Evolutionary conservation across 2,888 invertebrate species (phyloP).

Genomic region (Clitarchus hookeri): DNA sequence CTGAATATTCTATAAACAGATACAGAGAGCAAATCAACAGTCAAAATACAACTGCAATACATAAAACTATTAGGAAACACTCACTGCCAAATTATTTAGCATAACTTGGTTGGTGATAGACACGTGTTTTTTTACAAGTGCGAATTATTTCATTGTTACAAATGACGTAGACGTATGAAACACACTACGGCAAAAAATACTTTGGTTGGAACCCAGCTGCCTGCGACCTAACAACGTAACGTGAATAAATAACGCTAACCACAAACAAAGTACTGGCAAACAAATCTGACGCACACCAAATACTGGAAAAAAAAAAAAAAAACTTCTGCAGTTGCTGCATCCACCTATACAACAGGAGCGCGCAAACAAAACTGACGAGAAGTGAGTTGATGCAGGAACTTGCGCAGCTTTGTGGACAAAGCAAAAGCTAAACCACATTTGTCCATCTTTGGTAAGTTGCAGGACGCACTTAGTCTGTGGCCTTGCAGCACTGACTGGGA

Average conservation of each 20-base stretch:
- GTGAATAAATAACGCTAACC: neutral
- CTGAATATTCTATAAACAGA: neutral
- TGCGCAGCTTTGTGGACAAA: neutral
- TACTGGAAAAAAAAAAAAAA: neutral
- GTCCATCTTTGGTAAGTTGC: constrained; percentile 7
- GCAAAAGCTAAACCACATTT: constrained; percentile 9
- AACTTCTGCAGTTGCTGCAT: neutral
- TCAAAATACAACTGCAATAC: neutral
- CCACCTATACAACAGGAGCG: neutral
- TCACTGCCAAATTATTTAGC: neutral
- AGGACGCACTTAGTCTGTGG: neutral
- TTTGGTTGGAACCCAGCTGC: neutral
- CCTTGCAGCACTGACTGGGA: too few species aligned
- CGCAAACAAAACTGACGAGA: neutral
- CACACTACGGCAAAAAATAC: neutral
- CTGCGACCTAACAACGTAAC: neutral
- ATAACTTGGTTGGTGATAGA: neutral
- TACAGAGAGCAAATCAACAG: neutral
- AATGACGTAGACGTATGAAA: neutral
- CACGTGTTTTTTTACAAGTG: neutral
- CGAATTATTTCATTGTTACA: neutral
- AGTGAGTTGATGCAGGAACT: constrained; percentile 5
- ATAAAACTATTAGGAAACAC: neutral
- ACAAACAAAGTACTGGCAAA: neutral
- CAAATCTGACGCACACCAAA: neutral